Base-by-base conservation (phyloP, 2,797 vertebrate species). In the Dermochelys coriacea region DNA sequence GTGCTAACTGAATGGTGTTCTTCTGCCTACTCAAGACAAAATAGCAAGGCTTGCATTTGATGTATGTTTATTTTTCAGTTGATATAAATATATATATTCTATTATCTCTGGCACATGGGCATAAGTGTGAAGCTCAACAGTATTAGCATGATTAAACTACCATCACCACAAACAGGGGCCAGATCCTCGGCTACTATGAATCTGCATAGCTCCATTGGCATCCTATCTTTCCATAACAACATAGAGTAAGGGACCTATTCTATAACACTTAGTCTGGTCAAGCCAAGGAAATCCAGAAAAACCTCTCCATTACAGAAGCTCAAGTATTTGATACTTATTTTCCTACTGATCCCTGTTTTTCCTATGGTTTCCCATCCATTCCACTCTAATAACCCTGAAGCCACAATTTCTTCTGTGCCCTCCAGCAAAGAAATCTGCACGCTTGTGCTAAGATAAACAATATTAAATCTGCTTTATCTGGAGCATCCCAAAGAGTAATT, bases 271-370 rank as follows among this genome's bases (percentile, higher is more conserved):
- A 19, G n/a, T 29, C 4, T 74, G 37, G 5, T 15, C 81, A 83
- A 92, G 80, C 86, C 79, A 15, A 96, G 78, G 50, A 97, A 96
- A 95, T 87, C 90, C 91, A 93, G 54, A 95, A 95, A 27, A 50
- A 8, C 82, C 78, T 83, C 51, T 19, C 8, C 14, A 84, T 82
- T 37, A 9, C 12, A 97, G 84, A 54, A 97, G 71, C 50, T 23
- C 49, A 96, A 95, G 85, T 27, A 94, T 96, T 97, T 97, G 16
- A 49, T 90, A 92, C 59, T 90, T 96, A 80, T 79, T 87, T 96
- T 93, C 51, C 89, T 52, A 89, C 9, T 0, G 41, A 27, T 94
- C 80, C 64, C 37, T 75, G 10, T n/a, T 97, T 96, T 81, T 75
- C 21, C 19, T 45, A 34, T 61, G 92, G 93, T 91, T 93, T 87